A percentile compares a stretch with the other conserved stretches of the same genome.
Conservation (phyloP, 1,140 invertebrate species). For the Zaprionus davidi region DNA sequence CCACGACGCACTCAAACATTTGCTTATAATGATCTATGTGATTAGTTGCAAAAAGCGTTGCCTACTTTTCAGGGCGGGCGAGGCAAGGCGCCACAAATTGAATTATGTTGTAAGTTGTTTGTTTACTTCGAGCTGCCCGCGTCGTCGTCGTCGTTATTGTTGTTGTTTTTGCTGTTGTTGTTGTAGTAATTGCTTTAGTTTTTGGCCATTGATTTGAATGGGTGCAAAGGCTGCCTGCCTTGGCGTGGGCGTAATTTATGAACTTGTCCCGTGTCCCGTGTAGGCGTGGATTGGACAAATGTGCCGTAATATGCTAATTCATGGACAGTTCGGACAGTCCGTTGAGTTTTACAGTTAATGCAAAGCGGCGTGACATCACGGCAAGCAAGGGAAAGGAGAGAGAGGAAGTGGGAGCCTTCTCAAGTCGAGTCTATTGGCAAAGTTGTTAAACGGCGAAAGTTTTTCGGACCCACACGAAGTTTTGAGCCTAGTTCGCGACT, state of each 20-base stretch:
- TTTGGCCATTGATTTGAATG: constrained; percentile 58
- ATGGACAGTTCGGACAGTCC: constrained; percentile 10
- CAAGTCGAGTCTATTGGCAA: constrained; percentile 28
- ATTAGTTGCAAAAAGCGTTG: constrained; percentile 38
- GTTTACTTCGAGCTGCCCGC: background rate
- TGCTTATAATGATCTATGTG: constrained; percentile 69
- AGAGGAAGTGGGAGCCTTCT: background rate
- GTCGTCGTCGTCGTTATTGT: constrained; percentile 40
- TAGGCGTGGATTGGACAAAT: constrained; percentile 25
- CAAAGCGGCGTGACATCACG: constrained; percentile 38
- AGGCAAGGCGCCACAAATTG: constrained; percentile 34
- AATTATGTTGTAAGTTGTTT: constrained; percentile 71
- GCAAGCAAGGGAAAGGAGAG: background rate
- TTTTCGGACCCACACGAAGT: constrained; percentile 28
- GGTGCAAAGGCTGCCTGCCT: background rate
- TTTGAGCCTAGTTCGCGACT: constrained; percentile 21
- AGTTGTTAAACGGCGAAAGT: constrained; percentile 45
- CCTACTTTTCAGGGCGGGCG: constrained; percentile 34
- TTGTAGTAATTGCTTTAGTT: constrained; percentile 64
- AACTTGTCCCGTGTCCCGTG: constrained; percentile 17
- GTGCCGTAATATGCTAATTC: constrained; percentile 41
- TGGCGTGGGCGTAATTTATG: constrained; percentile 67
- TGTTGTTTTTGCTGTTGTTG: constrained; percentile 33
- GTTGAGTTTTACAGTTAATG: constrained; percentile 22
- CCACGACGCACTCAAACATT: constrained; percentile 53